A percentile compares a stretch with the other conserved stretches of the same genome.
These are phyloP conservation scores for Oedothorax gibbosus DNA, from an alignment of 1,140 invertebrate genomes.

Conservation along the genomic window DNA sequence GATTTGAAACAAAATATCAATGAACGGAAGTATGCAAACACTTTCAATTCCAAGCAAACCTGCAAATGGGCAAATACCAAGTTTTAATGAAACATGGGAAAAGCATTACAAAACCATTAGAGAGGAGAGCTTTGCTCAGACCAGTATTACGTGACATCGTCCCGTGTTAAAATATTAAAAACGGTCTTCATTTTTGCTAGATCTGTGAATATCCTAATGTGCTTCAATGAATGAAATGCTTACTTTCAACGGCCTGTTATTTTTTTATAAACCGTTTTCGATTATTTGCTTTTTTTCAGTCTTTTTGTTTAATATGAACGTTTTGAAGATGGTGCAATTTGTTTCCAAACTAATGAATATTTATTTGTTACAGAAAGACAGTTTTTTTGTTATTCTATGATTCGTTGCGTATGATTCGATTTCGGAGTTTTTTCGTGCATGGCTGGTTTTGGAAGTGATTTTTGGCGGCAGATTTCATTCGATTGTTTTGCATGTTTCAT, in stretches of 20 bases:
- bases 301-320: neutral
- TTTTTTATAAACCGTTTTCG: neutral
- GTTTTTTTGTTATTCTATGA: too few species aligned
- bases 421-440: too few species aligned
- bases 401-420: too few species aligned
- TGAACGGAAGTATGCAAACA: constrained; percentile 11
- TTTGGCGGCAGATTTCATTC: too few species aligned
- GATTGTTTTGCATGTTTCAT: too few species aligned
- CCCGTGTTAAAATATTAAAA: constrained; percentile 37
- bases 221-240: neutral
- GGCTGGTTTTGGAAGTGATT: too few species aligned
- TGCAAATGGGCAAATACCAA: constrained; percentile 40
- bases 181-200: constrained; percentile 35
- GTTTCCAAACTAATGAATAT: too few species aligned
- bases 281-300: constrained; percentile 2
- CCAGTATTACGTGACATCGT: constrained; percentile 11
- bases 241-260: neutral
- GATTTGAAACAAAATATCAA: constrained; percentile 14
- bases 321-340: neutral
- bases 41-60: constrained; percentile 26
- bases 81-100: constrained; percentile 50
- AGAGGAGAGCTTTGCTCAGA: constrained; percentile 1
- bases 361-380: too few species aligned
- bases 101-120: constrained; percentile 54
- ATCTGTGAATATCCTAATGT: constrained; percentile 17